Evolutionary conservation across 2,797 vertebrate species (phyloP).

Genomic region (Poeciliopsis gracilis): DNA sequence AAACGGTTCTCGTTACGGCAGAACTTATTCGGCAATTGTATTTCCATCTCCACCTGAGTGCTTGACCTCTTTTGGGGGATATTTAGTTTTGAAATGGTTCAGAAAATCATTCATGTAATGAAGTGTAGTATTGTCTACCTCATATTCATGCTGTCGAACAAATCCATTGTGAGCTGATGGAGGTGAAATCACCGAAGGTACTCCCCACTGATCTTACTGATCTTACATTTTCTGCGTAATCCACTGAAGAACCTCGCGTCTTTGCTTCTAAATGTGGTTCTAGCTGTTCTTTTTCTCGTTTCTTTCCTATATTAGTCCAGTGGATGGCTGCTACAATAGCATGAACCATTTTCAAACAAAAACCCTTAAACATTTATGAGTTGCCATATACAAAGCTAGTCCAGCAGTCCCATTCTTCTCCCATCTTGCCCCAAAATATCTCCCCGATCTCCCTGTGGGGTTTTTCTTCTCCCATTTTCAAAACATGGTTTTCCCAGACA

Average conservation of each 20-base stretch:
- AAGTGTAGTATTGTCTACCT: neutral
- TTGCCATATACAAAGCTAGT: slow-evolving; percentile 16
- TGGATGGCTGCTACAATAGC: slow-evolving; percentile 6
- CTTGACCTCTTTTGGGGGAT: neutral
- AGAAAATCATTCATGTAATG: neutral
- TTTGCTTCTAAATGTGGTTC: neutral
- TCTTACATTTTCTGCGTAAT: neutral
- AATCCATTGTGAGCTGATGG: neutral
- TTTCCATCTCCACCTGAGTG: neutral
- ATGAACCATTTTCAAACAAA: neutral
- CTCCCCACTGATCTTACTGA: neutral
- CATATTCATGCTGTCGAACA: neutral
- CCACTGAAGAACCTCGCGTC: neutral
- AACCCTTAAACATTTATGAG: neutral
- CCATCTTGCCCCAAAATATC: slow-evolving; percentile 44
- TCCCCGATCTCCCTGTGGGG: slow-evolving; percentile 17
- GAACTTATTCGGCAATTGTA: neutral
- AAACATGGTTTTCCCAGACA: slow-evolving; percentile 78
- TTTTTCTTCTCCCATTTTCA: slow-evolving; percentile 35
- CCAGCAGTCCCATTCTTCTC: slow-evolving; percentile 29
- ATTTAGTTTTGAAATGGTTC: neutral
- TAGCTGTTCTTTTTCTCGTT: neutral
- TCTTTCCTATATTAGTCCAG: neutral
- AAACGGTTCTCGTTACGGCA: neutral
- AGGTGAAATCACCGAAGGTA: neutral